Evolutionary conservation across 2,797 vertebrate species (phyloP).

Genomic region (Phrynocephalus vlangalii): DNA sequence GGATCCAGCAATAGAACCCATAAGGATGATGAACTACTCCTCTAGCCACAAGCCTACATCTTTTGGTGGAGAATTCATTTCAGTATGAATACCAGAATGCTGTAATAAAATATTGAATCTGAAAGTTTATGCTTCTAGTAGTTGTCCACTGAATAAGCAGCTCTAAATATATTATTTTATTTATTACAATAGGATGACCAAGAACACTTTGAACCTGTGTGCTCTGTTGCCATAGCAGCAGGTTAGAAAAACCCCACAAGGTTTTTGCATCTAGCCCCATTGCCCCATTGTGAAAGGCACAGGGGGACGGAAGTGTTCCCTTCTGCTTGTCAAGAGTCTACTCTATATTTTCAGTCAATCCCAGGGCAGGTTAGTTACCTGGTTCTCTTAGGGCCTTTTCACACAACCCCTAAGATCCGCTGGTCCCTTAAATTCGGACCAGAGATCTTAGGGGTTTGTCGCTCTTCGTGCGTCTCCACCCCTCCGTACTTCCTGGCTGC

Average conservation of each 20-base stretch:
- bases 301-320: neutral
- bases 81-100: too few species aligned
- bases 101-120: neutral
- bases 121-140: too few species aligned
- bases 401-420: too few species aligned
- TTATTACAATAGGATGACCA: too few species aligned
- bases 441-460: too few species aligned
- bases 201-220: too few species aligned
- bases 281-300: neutral
- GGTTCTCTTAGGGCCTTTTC: too few species aligned
- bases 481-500: too few species aligned
- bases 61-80: neutral
- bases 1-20: neutral
- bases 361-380: too few species aligned
- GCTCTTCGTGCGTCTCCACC: too few species aligned
- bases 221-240: too few species aligned
- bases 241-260: neutral
- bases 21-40: neutral
- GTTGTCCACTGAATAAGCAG: neutral
- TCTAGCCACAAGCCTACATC: neutral
- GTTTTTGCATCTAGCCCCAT: neutral
- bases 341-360: neutral
- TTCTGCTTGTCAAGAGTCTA: neutral
- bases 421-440: too few species aligned
- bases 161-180: neutral